Evolutionary conservation across 2,888 invertebrate genomes (phyloP).

Genomic region (Drosophila subsilvestris): DNA sequence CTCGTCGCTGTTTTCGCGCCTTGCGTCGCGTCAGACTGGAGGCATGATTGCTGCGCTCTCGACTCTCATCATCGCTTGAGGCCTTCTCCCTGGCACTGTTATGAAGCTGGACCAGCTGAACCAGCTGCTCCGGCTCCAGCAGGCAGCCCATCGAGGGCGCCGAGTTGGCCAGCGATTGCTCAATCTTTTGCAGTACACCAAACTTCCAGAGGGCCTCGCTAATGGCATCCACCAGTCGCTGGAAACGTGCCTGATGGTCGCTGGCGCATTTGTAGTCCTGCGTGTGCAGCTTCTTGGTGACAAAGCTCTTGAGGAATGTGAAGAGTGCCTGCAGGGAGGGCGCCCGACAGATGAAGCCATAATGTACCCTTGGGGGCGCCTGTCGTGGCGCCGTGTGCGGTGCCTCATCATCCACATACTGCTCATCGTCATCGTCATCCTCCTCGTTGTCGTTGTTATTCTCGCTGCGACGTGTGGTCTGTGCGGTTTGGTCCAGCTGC

Average conservation of each 20-base stretch:
- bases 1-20: constrained; percentile 72
- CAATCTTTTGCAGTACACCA: constrained; percentile 80
- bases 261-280: constrained; percentile 80
- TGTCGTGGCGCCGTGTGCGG: constrained; percentile 41
- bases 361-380: constrained; percentile 37
- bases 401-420: constrained; percentile 64
- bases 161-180: constrained; percentile 59
- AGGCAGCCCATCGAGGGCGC: constrained; percentile 51
- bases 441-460: constrained; percentile 47
- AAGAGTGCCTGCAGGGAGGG: constrained; percentile 73
- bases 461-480: constrained; percentile 18
- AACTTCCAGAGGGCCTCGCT: constrained; percentile 82
- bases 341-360: constrained; percentile 80
- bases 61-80: constrained; percentile 82
- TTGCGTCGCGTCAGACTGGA: constrained; percentile 79
- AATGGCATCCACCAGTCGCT: constrained; percentile 76
- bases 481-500: constrained; percentile 58
- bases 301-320: constrained; percentile 76
- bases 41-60: constrained; percentile 72
- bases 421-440: constrained; percentile 60
- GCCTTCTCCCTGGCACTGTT: constrained; percentile 72
- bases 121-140: constrained; percentile 78
- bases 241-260: constrained; percentile 74
- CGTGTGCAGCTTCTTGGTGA: constrained; percentile 81
- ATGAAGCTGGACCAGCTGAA: constrained; percentile 80